Evolutionary conservation across 1,140 invertebrate species (phyloP).

Genomic region (Bombus breviceps): DNA sequence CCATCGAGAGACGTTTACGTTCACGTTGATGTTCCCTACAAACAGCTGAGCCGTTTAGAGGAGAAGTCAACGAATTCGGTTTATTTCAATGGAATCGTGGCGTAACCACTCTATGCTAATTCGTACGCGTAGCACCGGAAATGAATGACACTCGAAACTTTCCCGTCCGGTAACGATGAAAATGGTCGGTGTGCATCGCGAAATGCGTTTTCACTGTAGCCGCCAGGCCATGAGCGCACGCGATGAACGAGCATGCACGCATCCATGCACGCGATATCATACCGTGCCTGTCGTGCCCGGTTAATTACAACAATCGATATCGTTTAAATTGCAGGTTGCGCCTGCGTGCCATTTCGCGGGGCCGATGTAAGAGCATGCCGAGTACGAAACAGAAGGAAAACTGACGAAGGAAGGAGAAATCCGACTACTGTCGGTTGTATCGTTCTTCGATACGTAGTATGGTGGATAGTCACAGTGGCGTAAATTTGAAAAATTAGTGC

Average conservation of each 20-base stretch:
- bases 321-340: slow-evolving; percentile 55
- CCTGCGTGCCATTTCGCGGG: slow-evolving; percentile 42
- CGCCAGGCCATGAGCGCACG: slow-evolving; percentile 11
- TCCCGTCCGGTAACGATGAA: slow-evolving; percentile 15
- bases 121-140: not conserved
- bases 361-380: slow-evolving; percentile 31
- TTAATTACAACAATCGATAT: slow-evolving; percentile 73
- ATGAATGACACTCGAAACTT: slow-evolving; percentile 22
- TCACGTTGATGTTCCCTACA: not conserved
- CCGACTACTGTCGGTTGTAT: not conserved
- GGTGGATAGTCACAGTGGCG: not conserved
- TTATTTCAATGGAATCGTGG: not conserved
- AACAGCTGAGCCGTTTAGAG: not conserved
- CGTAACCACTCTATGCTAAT: not conserved
- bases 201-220: slow-evolving; percentile 38
- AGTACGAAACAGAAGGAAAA: slow-evolving; percentile 24
- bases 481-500: not conserved
- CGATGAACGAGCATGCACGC: slow-evolving; percentile 43
- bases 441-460: not conserved
- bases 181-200: slow-evolving; percentile 1
- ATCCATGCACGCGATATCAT: slow-evolving; percentile 51
- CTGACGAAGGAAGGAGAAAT: not conserved
- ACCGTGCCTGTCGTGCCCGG: slow-evolving; percentile 46
- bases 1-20: not conserved
- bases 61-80: not conserved